A percentile compares a stretch with the other conserved stretches of the same genome.
phyloP scores from a whole-genome alignment of 2,888 invertebrate species.

The Polydrusus cervinus region DNA sequence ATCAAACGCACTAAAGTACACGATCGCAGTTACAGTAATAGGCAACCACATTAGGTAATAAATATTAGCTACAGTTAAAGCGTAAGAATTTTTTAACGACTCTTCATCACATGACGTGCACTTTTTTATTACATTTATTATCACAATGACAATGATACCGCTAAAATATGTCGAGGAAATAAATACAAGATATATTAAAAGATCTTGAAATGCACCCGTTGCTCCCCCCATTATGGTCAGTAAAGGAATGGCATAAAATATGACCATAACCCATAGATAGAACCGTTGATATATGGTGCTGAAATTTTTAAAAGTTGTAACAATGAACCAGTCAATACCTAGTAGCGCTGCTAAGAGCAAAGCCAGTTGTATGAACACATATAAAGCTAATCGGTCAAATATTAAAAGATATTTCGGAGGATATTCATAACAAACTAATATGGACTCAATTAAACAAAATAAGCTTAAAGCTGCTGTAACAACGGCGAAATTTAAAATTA shows the following conservation, averaged over 20 bases:
- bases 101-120: neutral
- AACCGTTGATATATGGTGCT: neutral
- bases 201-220: neutral
- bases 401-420: neutral
- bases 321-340: neutral
- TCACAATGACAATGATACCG: neutral
- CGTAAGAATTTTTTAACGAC: neutral
- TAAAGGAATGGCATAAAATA: neutral
- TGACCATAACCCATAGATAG: neutral
- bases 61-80: neutral
- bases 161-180: neutral
- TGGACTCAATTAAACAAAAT: too few species aligned
- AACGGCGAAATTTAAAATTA: neutral
- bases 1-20: neutral
- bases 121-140: neutral
- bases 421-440: too few species aligned
- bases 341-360: neutral
- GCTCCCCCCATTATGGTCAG: neutral
- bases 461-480: neutral
- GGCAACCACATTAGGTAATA: slow-evolving; percentile 2
- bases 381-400: neutral
- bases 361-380: neutral
- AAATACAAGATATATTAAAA: neutral
- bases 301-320: neutral
- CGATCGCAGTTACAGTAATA: neutral